Evolutionary conservation across 2,113 vertebrate species (phyloP), one percentile per base, ranked within the genome.

Genomic region (Microtus pennsylvanicus): DNA sequence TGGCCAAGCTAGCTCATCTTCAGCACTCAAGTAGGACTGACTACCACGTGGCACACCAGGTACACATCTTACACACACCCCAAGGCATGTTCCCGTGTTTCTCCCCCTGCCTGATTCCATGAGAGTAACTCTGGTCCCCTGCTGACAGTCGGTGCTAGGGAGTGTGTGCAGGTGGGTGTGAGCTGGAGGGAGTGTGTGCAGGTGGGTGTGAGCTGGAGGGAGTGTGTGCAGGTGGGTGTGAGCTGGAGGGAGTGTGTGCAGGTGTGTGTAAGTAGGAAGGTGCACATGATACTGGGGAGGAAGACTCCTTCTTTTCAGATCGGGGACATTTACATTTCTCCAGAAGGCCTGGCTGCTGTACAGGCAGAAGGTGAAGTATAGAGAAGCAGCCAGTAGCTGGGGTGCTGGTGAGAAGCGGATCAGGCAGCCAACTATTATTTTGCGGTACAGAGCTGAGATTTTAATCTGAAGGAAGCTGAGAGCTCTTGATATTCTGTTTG

Each of bases 351-450:
- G 33, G 30, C 69, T 65, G 65, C 80, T 72, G 47, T 72, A 33
- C 0, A 12, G 14, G 28, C 45, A 67, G 26, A 24, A 45, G 4
- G 35, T 3, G 14, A 12, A 22, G 0, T 1, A 1, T 3, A 65
- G 14, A 42, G 67, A 58, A 42, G 30, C 0, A 26, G 28, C 4
- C 63, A 24, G 19, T 24, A 17, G 33, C 2, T 35, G 11, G 3
- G 50, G n/a, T 55, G 47, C 61, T 35, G 55, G 4, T 28, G 9
- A 77, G 50, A 52, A 45, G 63, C 2, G 3, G 42, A 28, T 58
- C 28, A 24, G 83, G 47, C 9, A 38, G 30, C 24, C 24, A 10
- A 26, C 47, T 86, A 30, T 14, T 22, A 7, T 77, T 38, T 67
- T 65, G 16, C 35, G 19, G 47, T 55, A 35, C 24, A 82, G 69